Evolutionary conservation across 1,140 invertebrate species (phyloP).

Genomic region (Copidosoma floridanum): DNA sequence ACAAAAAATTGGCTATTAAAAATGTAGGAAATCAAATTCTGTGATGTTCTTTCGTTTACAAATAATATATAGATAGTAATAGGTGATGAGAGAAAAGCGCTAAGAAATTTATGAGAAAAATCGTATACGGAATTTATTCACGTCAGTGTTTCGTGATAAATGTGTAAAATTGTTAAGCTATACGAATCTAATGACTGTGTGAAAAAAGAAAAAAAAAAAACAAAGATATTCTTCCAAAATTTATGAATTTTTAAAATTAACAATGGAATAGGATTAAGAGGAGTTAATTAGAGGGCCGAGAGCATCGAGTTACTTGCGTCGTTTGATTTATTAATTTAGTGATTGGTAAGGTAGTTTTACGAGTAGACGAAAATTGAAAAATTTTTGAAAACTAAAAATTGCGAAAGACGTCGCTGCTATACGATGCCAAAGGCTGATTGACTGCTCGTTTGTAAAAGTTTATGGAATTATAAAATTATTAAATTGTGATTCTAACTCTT

Average conservation of each 20-base stretch:
- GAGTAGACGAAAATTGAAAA: conserved; percentile 15
- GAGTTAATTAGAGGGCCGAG: too few species aligned
- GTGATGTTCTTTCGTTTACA: conserved; percentile 56
- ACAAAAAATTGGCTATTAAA: conserved; percentile 36
- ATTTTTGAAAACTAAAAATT: conserved; percentile 26
- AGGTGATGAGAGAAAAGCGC: conserved; percentile 28
- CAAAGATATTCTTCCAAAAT: conserved; percentile 29
- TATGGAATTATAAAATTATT: conserved; percentile 34
- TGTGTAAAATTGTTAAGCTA: conserved; percentile 35
- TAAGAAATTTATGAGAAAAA: conserved; percentile 30
- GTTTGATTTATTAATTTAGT: conserved; percentile 20
- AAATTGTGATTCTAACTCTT: conserved; percentile 28
- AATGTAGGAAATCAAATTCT: conserved; percentile 53
- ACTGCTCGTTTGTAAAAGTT: conserved; percentile 37
- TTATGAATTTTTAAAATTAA: conserved; percentile 14
- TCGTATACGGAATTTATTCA: conserved; percentile 50
- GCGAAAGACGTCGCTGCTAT: conserved; percentile 26
- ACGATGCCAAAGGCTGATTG: conserved; percentile 43
- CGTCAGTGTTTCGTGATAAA: conserved; percentile 48
- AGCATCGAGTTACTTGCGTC: conserved; percentile 1
- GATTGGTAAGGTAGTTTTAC: conserved; percentile 23
- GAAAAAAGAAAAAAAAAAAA: too few species aligned
- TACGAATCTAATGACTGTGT: conserved; percentile 16
- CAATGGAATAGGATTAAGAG: neutral
- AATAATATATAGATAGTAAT: too few species aligned